Conservation (phyloP, 2,797 vertebrate species). For the Takifugu rubripes region DNA sequence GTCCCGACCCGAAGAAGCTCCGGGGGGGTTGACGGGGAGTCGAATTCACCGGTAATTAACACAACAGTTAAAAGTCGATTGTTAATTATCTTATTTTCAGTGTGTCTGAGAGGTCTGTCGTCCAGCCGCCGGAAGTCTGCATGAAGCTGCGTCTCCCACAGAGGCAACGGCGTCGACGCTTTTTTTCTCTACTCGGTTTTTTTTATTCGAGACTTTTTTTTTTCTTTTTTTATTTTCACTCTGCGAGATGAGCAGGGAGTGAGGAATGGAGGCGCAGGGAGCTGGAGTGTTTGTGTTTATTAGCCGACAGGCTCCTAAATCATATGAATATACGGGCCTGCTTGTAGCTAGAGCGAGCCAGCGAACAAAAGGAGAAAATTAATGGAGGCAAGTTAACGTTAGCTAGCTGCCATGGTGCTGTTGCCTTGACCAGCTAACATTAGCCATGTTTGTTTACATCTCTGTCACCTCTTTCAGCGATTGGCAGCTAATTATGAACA, state of each 20-base stretch:
- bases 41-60: conserved; percentile 74
- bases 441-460: conserved; percentile 50
- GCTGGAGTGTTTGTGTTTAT: conserved; percentile 44
- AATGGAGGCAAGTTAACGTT: conserved; percentile 76
- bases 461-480: not conserved
- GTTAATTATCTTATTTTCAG: conserved; percentile 65
- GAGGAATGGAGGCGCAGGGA: conserved; percentile 63
- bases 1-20: conserved; percentile 74
- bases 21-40: conserved; percentile 70
- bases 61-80: conserved; percentile 57
- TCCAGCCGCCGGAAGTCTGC: conserved; percentile 81
- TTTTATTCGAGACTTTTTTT: conserved; percentile 69
- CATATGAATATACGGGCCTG: conserved; percentile 51
- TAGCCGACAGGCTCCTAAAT: conserved; percentile 41
- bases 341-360: conserved; percentile 55
- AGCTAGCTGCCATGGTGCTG: conserved; percentile 51
- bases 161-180: conserved; percentile 63
- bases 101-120: conserved; percentile 68
- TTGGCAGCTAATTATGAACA: conserved; percentile 3
- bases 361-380: conserved; percentile 78
- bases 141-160: conserved; percentile 73
- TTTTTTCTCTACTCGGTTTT: conserved; percentile 48
- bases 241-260: conserved; percentile 66
- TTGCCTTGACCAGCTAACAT: conserved; percentile 37
- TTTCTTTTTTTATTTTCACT: conserved; percentile 64